Base-by-base conservation (phyloP, 2,888 invertebrate genomes). In the Drosophila seclusa region DNA sequence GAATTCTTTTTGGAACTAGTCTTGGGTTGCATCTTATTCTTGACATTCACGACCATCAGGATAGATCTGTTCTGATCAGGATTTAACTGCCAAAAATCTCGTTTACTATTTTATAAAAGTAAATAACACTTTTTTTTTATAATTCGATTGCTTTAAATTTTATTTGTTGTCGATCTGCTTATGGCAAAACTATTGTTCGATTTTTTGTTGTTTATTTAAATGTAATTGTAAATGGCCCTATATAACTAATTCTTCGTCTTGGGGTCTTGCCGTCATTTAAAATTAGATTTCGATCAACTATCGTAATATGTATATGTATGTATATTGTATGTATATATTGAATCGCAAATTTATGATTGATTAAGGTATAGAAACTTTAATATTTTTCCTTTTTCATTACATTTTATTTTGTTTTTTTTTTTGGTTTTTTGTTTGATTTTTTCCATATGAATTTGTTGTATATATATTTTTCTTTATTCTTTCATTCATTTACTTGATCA, bases 271-370 rank as follows among this genome's bases (percentile, higher is more conserved):
- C 31, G 57, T 57, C 57, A 40, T 62, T 80, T 78, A 71, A 68
- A 81, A 76, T 83, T 83, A 72, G 66, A 74, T 80, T 72, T 80
- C 63, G 66, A 63, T 75, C 73, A 77, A 75, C 80, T 85, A 82
- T 80, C 86, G 70, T 74, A 77, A 84, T 80, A 75, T 80, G 66
- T 69, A 73, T 75, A 70, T 73, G 50, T 75, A 68, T 79, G 70
- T 87, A 81, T 78, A 78, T 72, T 76, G 62, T 82, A 69, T 82
- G 68, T 79, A 75, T 84, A 82, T 84, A 77, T 80, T 78, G 73
- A 81, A 79, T 89, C 87, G 76, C 81, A 85, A 85, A 81, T 83
- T 76, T 81, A 87, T 85, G 89, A 77, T 89, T 85, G 84, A 81
- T 81, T 83, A 82, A 78, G 76, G 69, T 87, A 73, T 82, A 85